Conservation (phyloP, 2,113 vertebrate genomes). For the Misgurnus anguillicaudatus region DNA sequence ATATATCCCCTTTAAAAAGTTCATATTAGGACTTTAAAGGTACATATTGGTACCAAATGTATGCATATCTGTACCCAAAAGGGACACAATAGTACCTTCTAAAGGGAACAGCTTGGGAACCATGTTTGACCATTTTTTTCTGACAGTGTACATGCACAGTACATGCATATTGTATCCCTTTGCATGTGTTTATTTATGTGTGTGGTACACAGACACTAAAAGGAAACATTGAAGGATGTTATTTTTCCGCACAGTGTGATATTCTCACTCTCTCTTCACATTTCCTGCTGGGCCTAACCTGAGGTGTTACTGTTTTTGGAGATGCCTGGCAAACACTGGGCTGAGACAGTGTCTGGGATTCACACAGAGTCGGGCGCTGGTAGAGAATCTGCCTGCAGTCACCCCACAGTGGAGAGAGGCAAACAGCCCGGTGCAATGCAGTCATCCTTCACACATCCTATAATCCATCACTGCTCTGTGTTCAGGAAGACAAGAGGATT, state of each 20-base stretch:
- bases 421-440: conserved; percentile 26
- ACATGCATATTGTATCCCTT: conserved; percentile 3
- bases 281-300: conserved; percentile 25
- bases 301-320: conserved; percentile 42
- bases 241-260: conserved; percentile 39
- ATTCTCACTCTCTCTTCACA: not conserved
- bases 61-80: no score
- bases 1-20: no score
- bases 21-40: no score
- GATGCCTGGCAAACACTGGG: conserved; percentile 1
- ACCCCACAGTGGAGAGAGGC: conserved; percentile 15
- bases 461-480: conserved; percentile 23
- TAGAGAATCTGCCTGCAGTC: conserved; percentile 17
- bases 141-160: not conserved
- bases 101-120: no score
- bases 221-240: not conserved
- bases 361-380: conserved; percentile 2
- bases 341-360: conserved; percentile 23
- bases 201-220: not conserved
- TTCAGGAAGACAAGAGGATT: conserved; percentile 34
- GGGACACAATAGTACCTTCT: no score
- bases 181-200: not conserved
- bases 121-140: no score
- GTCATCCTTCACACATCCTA: conserved; percentile 33
- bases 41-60: no score